Evolutionary conservation across 2,113 vertebrate species (phyloP).

Genomic region (Apodemus speciosus): DNA sequence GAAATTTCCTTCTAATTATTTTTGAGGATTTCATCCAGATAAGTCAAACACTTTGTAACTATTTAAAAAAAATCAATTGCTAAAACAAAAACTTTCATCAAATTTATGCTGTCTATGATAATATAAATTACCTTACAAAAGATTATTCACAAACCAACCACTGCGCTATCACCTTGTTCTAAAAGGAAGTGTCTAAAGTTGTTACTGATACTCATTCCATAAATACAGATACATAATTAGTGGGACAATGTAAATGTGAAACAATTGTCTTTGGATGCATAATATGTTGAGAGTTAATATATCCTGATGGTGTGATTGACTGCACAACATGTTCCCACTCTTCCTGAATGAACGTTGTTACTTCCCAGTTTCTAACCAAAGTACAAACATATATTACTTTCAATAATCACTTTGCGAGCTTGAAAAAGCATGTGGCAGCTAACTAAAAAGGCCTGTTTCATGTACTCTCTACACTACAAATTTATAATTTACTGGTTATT

Average conservation of each 20-base stretch:
- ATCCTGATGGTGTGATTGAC: conserved; percentile 45
- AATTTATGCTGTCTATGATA: background rate
- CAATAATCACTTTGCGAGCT: conserved; percentile 67
- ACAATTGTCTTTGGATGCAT: conserved; percentile 13
- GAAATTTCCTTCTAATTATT: background rate
- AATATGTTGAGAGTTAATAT: conserved; percentile 59
- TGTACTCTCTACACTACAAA: conserved; percentile 75
- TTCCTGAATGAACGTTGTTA: conserved; percentile 71
- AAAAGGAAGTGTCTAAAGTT: conserved; percentile 45
- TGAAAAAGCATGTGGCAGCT: conserved; percentile 69
- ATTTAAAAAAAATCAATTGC: conserved; percentile 31
- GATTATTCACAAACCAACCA: conserved; percentile 57
- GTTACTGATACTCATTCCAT: background rate
- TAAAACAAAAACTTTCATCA: background rate
- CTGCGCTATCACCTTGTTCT: conserved; percentile 76
- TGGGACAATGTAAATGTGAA: conserved; percentile 48
- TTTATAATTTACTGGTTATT: conserved; percentile 69
- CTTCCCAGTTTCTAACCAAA: conserved; percentile 54
- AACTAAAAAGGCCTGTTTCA: conserved; percentile 77
- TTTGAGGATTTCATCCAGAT: conserved; percentile 32
- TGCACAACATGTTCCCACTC: conserved; percentile 68
- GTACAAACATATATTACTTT: conserved; percentile 54
- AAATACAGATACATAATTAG: background rate
- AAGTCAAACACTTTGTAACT: conserved; percentile 41
- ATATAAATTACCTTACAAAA: conserved; percentile 64